phyloP scores from a whole-genome alignment of 2,113 vertebrate species.

The Coryphaenoides rupestris region DNA sequence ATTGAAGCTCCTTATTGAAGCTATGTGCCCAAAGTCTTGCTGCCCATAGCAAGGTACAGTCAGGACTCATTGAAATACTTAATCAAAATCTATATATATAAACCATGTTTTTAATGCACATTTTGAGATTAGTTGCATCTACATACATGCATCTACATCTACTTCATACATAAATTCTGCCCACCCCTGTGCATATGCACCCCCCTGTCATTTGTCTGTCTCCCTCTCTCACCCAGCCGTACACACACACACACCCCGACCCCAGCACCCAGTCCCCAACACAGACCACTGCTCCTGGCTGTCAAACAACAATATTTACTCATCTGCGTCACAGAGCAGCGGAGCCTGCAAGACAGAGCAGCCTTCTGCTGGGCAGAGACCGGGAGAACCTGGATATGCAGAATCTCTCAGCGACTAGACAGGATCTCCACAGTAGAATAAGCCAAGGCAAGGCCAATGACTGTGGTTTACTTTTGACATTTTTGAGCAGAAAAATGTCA shows the following conservation, averaged over 20 bases:
- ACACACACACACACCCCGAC: constrained; percentile 13
- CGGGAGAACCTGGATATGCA: constrained; percentile 15
- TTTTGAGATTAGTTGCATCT: too few relatives aligned
- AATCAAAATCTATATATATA: too few relatives aligned
- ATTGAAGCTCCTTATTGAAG: too few relatives aligned
- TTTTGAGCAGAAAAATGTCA: too few relatives aligned
- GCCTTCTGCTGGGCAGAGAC: constrained; percentile 51
- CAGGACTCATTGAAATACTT: not conserved
- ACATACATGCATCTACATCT: too few relatives aligned
- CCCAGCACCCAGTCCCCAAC: constrained; percentile 29
- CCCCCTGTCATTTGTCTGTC: constrained; percentile 1
- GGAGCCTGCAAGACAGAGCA: constrained; percentile 49
- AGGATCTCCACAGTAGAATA: constrained; percentile 1
- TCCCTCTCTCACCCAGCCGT: too few relatives aligned
- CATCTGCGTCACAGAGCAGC: constrained; percentile 64
- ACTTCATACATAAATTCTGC: too few relatives aligned
- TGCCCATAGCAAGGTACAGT: not conserved
- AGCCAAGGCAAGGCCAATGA: constrained; percentile 2
- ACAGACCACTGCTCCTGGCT: constrained; percentile 32
- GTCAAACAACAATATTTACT: constrained; percentile 69
- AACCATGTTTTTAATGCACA: too few relatives aligned
- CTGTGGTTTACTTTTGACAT: too few relatives aligned
- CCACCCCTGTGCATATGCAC: not conserved
- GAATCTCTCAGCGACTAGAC: constrained; percentile 27
- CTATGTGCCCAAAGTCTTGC: too few relatives aligned